Conservation (phyloP, 1,140 invertebrate species). For the Ectropis grisescens region DNA sequence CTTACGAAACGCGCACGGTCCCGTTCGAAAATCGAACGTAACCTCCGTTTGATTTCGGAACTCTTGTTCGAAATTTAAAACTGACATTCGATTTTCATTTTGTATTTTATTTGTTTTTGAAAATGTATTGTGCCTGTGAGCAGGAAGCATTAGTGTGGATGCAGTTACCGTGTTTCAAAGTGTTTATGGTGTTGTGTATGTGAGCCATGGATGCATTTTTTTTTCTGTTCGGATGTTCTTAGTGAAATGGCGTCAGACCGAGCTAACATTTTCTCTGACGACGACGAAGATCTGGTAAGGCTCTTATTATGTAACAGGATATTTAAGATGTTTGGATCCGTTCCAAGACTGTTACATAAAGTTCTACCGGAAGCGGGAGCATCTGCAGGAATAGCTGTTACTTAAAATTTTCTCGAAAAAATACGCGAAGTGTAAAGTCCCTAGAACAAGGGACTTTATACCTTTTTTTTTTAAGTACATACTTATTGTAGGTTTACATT, state of each 20-base stretch:
- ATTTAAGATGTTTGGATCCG: conserved; percentile 25
- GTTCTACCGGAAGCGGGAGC: conserved; percentile 5
- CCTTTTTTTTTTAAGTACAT: no score
- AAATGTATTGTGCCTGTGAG: conserved; percentile 3
- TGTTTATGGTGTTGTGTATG: conserved; percentile 28
- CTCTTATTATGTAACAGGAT: conserved; percentile 22
- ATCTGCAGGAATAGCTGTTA: no score
- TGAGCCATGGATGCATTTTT: conserved; percentile 47
- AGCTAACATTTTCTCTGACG: conserved; percentile 52
- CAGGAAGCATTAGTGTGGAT: conserved; percentile 27
- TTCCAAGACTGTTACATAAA: conserved; percentile 45
- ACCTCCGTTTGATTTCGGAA: conserved; percentile 2
- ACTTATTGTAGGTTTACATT: no score
- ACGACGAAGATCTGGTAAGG: conserved; percentile 60
- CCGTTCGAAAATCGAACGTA: background rate
- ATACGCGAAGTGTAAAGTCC: no score
- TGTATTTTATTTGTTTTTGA: conserved; percentile 5
- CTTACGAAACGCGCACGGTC: conserved; percentile 17
- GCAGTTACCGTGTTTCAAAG: conserved; percentile 44
- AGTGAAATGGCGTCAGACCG: conserved; percentile 46
- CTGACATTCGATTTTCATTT: background rate
- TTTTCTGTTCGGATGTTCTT: conserved; percentile 18
- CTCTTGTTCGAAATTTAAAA: background rate
- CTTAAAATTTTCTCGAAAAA: no score
- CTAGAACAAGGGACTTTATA: no score